Evolutionary conservation across 1,140 invertebrate species (phyloP).

Genomic region (Nasonia vitripennis): DNA sequence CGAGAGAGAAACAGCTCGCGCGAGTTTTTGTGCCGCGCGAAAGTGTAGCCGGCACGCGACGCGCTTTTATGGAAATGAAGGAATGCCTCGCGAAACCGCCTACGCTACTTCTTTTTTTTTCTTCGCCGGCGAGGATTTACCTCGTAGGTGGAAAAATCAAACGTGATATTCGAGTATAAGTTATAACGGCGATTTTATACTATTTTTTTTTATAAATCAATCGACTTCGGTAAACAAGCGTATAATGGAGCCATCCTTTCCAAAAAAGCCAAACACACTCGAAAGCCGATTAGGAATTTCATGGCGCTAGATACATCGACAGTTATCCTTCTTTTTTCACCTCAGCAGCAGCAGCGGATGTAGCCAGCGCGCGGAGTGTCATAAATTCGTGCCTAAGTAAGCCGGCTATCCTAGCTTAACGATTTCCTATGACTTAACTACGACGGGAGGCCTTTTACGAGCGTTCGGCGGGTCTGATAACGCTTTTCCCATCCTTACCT

Average conservation of each 20-base stretch:
- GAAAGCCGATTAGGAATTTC: slow-evolving; percentile 41
- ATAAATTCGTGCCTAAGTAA: slow-evolving; percentile 30
- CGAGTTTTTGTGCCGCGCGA: background rate
- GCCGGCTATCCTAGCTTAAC: background rate
- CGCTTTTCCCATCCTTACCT: background rate
- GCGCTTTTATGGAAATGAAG: background rate
- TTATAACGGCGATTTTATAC: too few relatives aligned
- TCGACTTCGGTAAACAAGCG: background rate
- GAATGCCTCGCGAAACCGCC: too few relatives aligned
- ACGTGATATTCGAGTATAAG: background rate
- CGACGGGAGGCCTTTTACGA: slow-evolving; percentile 7
- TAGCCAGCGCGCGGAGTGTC: background rate
- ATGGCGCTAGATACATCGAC: slow-evolving; percentile 16
- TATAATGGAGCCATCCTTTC: background rate
- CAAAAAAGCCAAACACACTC: background rate
- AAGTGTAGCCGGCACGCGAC: background rate
- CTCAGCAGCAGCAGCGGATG: background rate
- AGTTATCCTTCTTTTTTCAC: background rate
- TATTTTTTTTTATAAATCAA: background rate
- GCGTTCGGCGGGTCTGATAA: background rate
- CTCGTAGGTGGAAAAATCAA: background rate
- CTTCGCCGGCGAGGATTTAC: too few relatives aligned
- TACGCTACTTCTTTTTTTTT: too few relatives aligned
- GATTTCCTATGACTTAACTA: slow-evolving; percentile 29
- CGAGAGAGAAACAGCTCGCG: background rate